A percentile compares a stretch with the other conserved stretches of the same genome.
Evolutionary conservation across 2,888 invertebrate genomes (phyloP).

Genomic region (Drosophila subsilvestris): DNA sequence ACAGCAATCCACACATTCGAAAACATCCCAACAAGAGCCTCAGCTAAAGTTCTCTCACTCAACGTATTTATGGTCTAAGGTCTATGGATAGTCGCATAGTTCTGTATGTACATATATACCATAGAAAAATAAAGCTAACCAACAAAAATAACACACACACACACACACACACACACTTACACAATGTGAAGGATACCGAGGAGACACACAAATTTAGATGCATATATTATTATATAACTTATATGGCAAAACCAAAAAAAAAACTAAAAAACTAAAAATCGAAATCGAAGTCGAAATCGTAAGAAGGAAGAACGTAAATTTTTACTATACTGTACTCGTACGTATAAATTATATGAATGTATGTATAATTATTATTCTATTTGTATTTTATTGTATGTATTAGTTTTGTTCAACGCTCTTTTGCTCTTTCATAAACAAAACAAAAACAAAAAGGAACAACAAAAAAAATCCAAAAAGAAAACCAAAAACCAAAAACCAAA

Average conservation of each 20-base stretch:
- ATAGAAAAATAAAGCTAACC: slow-evolving; percentile 31
- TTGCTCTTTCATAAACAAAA: slow-evolving; percentile 79
- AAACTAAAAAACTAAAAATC: slow-evolving; percentile 7
- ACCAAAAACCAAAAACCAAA: slow-evolving; percentile 32
- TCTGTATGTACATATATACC: slow-evolving; percentile 30
- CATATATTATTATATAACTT: slow-evolving; percentile 58
- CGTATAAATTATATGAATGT: slow-evolving; percentile 64
- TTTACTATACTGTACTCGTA: slow-evolving; percentile 66
- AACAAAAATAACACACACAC: too few species aligned
- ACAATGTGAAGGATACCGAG: slow-evolving; percentile 15
- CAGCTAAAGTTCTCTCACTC: background rate
- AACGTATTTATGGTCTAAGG: background rate
- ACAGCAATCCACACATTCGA: slow-evolving; percentile 6
- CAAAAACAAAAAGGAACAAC: slow-evolving; percentile 57
- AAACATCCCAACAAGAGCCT: background rate
- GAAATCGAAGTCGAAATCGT: slow-evolving; percentile 27
- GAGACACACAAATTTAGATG: slow-evolving; percentile 53
- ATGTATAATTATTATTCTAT: slow-evolving; percentile 80
- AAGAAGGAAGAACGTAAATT: slow-evolving; percentile 48
- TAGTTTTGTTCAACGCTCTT: slow-evolving; percentile 83
- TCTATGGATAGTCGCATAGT: slow-evolving; percentile 22
- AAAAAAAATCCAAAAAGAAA: slow-evolving; percentile 51
- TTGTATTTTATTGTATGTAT: slow-evolving; percentile 82
- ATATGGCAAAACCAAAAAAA: slow-evolving; percentile 45
- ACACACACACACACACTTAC: slow-evolving; percentile 25